Evolutionary conservation across 2,113 vertebrate species (phyloP).

Genomic region (Nanorana parkeri): DNA sequence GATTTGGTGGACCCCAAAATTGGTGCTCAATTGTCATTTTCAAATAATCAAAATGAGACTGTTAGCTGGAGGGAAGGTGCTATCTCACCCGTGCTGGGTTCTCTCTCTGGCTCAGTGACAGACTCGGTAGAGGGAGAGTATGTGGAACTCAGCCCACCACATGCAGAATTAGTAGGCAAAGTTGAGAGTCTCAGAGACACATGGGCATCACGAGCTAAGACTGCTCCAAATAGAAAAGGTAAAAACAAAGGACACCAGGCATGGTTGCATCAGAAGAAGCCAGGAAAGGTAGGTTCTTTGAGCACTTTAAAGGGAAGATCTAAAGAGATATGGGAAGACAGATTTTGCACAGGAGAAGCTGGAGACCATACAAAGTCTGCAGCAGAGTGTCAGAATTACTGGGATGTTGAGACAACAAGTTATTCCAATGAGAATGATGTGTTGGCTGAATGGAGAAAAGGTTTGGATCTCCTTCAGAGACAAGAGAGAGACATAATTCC

Average conservation of each 20-base stretch:
- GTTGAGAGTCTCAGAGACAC: conserved; percentile 67
- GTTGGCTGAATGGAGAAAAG: conserved; percentile 48
- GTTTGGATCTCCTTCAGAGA: conserved; percentile 39
- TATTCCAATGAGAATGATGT: conserved; percentile 37
- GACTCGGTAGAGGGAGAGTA: conserved; percentile 76
- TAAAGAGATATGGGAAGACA: conserved; percentile 43
- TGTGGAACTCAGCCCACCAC: conserved; percentile 79
- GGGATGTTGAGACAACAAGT: conserved; percentile 50
- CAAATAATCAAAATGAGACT: conserved; percentile 19
- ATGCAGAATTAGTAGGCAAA: conserved; percentile 53
- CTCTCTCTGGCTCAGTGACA: conserved; percentile 29
- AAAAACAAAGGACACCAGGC: conserved; percentile 77
- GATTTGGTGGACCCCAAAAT: conserved; percentile 53
- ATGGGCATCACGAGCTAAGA: conserved; percentile 79
- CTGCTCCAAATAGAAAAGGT: conserved; percentile 80
- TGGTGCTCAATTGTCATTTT: conserved; percentile 27
- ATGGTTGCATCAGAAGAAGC: conserved; percentile 75
- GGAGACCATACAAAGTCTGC: conserved; percentile 20
- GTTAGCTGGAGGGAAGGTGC: neutral
- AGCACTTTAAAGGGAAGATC: conserved; percentile 50
- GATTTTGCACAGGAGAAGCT: neutral
- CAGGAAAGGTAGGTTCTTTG: conserved; percentile 57
- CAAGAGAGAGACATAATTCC: conserved; percentile 1
- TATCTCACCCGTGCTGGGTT: neutral
- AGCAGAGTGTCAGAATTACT: neutral